phyloP scores from a whole-genome alignment of 2,113 vertebrate species.

The Myiagra hebetior region DNA sequence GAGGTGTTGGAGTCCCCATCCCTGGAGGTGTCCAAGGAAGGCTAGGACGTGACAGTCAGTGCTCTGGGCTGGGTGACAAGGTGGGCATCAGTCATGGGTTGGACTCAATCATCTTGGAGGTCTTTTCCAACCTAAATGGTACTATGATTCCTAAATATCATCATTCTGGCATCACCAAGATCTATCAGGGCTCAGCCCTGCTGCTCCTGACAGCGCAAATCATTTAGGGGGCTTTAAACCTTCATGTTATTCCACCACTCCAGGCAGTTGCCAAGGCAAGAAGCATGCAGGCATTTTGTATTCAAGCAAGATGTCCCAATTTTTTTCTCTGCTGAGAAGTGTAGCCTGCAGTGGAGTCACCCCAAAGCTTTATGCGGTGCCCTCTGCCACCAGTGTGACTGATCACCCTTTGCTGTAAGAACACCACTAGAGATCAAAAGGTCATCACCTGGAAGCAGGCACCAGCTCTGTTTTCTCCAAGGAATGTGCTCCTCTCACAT shows the following conservation, averaged over 20 bases:
- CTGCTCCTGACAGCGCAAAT: too few relatives aligned
- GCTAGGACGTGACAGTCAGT: accelerated
- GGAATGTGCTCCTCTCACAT: neutral
- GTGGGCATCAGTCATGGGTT: accelerated
- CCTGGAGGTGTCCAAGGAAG: neutral
- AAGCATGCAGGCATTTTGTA: accelerated
- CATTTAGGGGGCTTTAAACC: accelerated
- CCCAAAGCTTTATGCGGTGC: neutral
- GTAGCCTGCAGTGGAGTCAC: too few relatives aligned
- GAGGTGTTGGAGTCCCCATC: neutral
- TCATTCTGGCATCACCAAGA: too few relatives aligned
- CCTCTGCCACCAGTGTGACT: neutral
- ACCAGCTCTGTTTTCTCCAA: neutral
- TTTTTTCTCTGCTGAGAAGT: neutral
- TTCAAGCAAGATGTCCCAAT: too few relatives aligned
- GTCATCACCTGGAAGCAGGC: neutral
- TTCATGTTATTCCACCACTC: neutral
- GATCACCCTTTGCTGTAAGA: neutral
- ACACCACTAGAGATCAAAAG: neutral
- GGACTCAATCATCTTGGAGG: neutral
- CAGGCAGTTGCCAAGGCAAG: neutral
- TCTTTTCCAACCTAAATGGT: neutral
- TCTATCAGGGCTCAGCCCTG: neutral
- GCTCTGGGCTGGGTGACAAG: neutral
- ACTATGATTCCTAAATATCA: accelerated